A percentile compares a stretch with the other conserved stretches of the same genome.
Conservation (phyloP, 2,888 invertebrate species). For the Pteria penguin region DNA sequence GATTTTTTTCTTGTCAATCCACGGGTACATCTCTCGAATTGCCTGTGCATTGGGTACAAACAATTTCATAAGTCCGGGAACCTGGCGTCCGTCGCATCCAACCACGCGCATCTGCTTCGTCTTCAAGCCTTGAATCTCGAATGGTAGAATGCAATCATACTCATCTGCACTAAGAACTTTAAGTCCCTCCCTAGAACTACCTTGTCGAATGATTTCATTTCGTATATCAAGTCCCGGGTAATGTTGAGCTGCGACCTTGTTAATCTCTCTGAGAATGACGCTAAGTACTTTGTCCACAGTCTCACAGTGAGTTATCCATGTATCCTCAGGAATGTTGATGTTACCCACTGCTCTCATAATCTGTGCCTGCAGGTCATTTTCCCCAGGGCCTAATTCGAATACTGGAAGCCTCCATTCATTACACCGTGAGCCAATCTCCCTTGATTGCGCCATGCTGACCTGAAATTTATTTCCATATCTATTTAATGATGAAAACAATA, state of each 20-base stretch:
- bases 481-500: no score
- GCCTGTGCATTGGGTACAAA: neutral
- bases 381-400: neutral
- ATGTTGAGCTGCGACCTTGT: neutral
- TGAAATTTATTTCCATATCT: no score
- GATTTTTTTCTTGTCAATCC: no score
- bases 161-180: constrained; percentile 48
- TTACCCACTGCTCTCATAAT: neutral
- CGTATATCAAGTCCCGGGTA: neutral
- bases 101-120: neutral
- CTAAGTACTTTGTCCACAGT: constrained; percentile 10
- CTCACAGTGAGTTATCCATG: constrained; percentile 6
- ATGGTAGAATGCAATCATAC: constrained; percentile 48
- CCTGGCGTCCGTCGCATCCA: neutral
- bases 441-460: no score
- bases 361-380: neutral
- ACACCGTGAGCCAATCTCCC: no score
- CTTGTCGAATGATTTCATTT: constrained; percentile 43
- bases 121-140: constrained; percentile 36
- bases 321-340: neutral
- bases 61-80: constrained; percentile 15
- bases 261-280: neutral
- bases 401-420: neutral
- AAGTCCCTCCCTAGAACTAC: constrained; percentile 50
- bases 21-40: neutral